Evolutionary conservation across 2,888 invertebrate genomes (phyloP).

Genomic region (Parthenolecanium corni): DNA sequence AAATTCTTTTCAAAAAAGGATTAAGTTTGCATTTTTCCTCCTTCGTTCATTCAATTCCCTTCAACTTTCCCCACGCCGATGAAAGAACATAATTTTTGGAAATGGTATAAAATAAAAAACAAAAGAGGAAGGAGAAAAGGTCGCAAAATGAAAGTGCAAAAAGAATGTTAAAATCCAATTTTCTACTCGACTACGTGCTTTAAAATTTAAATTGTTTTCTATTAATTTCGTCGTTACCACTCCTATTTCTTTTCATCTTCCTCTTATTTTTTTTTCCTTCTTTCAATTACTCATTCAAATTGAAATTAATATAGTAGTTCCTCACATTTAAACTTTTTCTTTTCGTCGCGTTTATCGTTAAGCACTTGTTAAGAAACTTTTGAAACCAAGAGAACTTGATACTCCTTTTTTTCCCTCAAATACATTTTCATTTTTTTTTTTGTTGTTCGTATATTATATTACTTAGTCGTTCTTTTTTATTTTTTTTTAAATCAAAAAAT

Average conservation of each 20-base stretch:
- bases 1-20: no score
- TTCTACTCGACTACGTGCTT: constrained; percentile 15
- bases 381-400: not conserved
- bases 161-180: constrained; percentile 18
- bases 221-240: constrained; percentile 18
- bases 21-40: not conserved
- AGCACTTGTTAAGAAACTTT: not conserved
- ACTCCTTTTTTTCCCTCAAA: no score
- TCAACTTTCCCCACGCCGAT: not conserved
- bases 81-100: not conserved
- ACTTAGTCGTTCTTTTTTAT: no score
- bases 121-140: not conserved
- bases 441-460: no score
- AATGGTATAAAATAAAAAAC: not conserved
- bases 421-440: no score
- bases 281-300: constrained; percentile 17
- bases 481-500: no score
- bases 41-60: not conserved
- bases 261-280: not conserved
- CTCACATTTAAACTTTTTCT: not conserved
- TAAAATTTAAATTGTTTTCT: constrained; percentile 22
- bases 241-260: not conserved
- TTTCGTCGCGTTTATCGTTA: not conserved
- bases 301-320: constrained; percentile 16
- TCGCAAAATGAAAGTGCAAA: not conserved